Evolutionary conservation across 2,797 vertebrate species (phyloP).

Genomic region (Diplodus sargus): DNA sequence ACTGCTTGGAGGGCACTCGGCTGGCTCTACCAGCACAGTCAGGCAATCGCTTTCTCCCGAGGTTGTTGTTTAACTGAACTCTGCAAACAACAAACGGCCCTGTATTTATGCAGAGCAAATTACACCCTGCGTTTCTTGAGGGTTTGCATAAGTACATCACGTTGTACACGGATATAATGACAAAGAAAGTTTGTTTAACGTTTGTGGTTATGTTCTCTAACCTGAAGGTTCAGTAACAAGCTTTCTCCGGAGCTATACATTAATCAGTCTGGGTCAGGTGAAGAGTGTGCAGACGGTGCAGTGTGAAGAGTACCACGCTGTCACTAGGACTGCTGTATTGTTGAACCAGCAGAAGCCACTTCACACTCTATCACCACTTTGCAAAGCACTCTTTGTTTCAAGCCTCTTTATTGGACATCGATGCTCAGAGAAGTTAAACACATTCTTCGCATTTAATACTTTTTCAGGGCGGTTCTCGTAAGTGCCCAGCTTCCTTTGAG

Average conservation of each 20-base stretch:
- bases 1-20: not conserved
- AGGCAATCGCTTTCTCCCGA: not conserved
- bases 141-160: too few species aligned
- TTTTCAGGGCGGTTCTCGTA: constrained; percentile 3
- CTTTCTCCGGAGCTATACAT: not conserved
- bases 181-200: not conserved
- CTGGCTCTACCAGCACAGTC: not conserved
- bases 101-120: not conserved
- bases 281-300: constrained; percentile 12
- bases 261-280: not conserved
- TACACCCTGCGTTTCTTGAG: not conserved
- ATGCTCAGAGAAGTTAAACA: not conserved
- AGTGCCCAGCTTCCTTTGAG: constrained; percentile 28
- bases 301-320: constrained; percentile 40
- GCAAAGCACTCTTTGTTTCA: constrained; percentile 36
- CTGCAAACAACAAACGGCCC: not conserved
- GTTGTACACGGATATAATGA: not conserved
- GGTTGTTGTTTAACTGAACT: not conserved
- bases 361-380: constrained; percentile 49
- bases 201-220: not conserved
- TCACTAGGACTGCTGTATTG: constrained; percentile 9
- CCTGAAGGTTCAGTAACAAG: not conserved
- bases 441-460: not conserved
- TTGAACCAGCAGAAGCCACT: constrained; percentile 1
- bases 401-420: constrained; percentile 1